Evolutionary conservation across 2,888 invertebrate genomes (phyloP).

Genomic region (Lissonota sp.): DNA sequence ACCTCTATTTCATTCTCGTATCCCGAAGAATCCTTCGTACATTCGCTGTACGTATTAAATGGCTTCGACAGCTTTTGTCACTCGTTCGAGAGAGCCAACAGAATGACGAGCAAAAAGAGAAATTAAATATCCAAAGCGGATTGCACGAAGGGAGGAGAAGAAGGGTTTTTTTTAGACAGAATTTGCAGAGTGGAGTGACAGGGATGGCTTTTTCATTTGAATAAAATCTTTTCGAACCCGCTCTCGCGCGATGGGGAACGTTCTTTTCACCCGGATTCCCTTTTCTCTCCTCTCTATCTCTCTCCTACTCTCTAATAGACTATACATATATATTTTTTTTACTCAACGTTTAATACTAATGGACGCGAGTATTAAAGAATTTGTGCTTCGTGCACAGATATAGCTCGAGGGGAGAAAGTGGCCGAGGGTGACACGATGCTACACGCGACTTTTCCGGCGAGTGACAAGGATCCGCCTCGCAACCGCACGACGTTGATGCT

Average conservation of each 20-base stretch:
- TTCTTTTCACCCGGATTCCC: background rate
- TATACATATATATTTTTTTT: slow-evolving; percentile 22
- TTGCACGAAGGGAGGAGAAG: slow-evolving; percentile 11
- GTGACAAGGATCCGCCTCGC: slow-evolving; percentile 40
- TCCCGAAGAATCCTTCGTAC: too few relatives aligned
- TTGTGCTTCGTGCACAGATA: background rate
- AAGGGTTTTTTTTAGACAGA: slow-evolving; percentile 13
- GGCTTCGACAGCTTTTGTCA: slow-evolving; percentile 15
- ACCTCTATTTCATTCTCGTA: too few relatives aligned
- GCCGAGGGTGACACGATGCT: slow-evolving; percentile 40
- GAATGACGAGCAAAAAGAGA: background rate
- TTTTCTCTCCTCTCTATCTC: background rate
- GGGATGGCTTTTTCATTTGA: slow-evolving; percentile 61
- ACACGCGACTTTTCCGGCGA: slow-evolving; percentile 24
- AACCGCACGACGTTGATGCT: slow-evolving; percentile 33
- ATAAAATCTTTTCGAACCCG: slow-evolving; percentile 60
- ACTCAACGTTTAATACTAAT: slow-evolving; percentile 58
- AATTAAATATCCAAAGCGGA: slow-evolving; percentile 51
- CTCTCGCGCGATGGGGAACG: slow-evolving; percentile 33
- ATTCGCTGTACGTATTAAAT: background rate
- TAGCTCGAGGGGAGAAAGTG: background rate
- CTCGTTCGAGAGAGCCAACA: slow-evolving; percentile 6
- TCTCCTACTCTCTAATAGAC: background rate
- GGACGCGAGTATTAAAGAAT: slow-evolving; percentile 51
- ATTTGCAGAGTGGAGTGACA: slow-evolving; percentile 45